Evolutionary conservation across 2,888 invertebrate species (phyloP), one percentile per base, ranked within the genome.

Genomic region (Polyommatus icarus): DNA sequence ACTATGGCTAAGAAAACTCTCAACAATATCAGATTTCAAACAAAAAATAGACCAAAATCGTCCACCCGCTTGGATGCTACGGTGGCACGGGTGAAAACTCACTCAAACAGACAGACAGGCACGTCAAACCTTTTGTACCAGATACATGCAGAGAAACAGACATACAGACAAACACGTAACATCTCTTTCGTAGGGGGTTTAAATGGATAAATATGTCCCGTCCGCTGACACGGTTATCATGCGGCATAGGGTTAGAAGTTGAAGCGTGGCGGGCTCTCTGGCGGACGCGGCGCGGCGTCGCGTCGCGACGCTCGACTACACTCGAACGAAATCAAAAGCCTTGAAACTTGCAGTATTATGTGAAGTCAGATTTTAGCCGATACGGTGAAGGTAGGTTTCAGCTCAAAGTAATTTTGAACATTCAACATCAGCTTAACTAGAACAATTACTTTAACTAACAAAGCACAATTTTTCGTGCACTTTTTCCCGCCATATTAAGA

Each of bases 271-370:
- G 29, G 29, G 67, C 67, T 24, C 67, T 67, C 67, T 24, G 24
- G 24, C 24, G 24, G 24, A 1, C 24, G 24, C 15, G 67, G 5
- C 67, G 67, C 5, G 29, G 29, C 6, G 67, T 29, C 67, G 29
- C 67, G 67, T 15, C 67, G 29, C 6, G 67, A 67, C 67, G 29
- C 67, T 29, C 67, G 67, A 67, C 61, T 67, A 67, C 29, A 67
- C 67, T 67, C 67, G 67, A 67, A 12, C 67, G 29, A 67, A 29
- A 67, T 67, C 67, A 15, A 29, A 67, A 67, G 67, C 67, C 67
- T 67, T 29, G 67, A 67, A 67, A 67, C 67, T 67, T 67, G 67
- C 67, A 67, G 15, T 29, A 29, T 67, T 67, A 67, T 29, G 29
- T 67, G 67, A 67, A 29, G 67, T 67, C 67, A 29, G 29, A 67